Base-by-base conservation (phyloP, 2,797 vertebrate species). In the Thripadectes ignobilis region DNA sequence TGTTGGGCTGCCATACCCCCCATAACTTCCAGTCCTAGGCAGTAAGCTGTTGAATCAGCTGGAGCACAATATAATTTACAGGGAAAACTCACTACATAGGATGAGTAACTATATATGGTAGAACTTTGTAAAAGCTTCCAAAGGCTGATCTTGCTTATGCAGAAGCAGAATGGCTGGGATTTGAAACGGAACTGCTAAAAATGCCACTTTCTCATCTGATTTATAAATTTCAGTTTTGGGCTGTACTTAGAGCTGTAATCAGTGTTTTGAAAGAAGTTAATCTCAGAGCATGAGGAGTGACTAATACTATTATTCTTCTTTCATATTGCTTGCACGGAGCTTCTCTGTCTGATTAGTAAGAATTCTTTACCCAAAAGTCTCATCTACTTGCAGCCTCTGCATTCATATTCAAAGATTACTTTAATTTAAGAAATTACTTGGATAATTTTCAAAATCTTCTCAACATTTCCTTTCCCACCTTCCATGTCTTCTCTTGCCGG, bases 231-330 rank as follows among this genome's bases (percentile, higher is more conserved):
- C n/a, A 86, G 36, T 45, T 91, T 94, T 12, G 88, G 71, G 41
- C 55, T 92, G 77, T 85, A 81, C 59, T 96, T 91, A 75, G 61
- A 92, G n/a, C 76, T 88, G 66, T 80, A 92, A 89, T 92, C 87
- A 86, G 73, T 84, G 51, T 89, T 89, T 85, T 88, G 89, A 92
- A 96, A 88, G 48, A 85, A 91, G 30, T 91, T 93, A 94, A 93
- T 96, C 87, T 93, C 80, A 88, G 84, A 88, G 78, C 58, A 62
- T 19, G 43, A 93, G 85, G 41, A 85, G 30, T 92, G 92, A 94
- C 88, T 92, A 95, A 88, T 88, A 89, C 48, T 32, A 58, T 89
- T 88, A 68, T 79, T 76, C 66, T 78, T 21, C 36, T 86, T 94
- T 81, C 81, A 91, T 59, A 59, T 16, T 92, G 51, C 76, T 88